A percentile compares a stretch with the other conserved stretches of the same genome.
Conservation (phyloP, 1,140 invertebrate genomes). For the Diabrotica virgifera region DNA sequence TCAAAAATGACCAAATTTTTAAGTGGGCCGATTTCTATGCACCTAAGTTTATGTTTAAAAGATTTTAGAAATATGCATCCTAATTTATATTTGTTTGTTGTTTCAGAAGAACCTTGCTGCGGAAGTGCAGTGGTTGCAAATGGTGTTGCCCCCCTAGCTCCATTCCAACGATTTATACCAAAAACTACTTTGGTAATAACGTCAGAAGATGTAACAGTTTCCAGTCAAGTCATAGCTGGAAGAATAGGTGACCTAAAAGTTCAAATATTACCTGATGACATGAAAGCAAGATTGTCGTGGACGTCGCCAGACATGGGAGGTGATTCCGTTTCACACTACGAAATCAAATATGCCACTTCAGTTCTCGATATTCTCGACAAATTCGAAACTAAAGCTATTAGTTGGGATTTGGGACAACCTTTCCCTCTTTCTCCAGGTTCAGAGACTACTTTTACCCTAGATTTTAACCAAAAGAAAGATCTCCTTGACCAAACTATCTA, state of each 20-base stretch:
- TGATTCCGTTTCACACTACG: conserved; percentile 50
- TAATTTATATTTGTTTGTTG: conserved; percentile 28
- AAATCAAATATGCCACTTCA: conserved; percentile 49
- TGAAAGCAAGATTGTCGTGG: conserved; percentile 52
- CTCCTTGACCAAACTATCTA: conserved; percentile 51
- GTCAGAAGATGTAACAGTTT: conserved; percentile 40
- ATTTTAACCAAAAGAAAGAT: conserved; percentile 49
- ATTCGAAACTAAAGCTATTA: conserved; percentile 45
- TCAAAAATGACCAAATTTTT: no score
- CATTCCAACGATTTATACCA: conserved; percentile 51
- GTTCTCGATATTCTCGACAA: conserved; percentile 51
- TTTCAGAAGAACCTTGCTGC: conserved; percentile 49
- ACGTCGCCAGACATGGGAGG: conserved; percentile 57
- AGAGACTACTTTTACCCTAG: conserved; percentile 49
- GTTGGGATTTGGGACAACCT: conserved; percentile 46
- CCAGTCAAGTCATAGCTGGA: conserved; percentile 40
- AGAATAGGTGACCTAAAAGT: conserved; percentile 52
- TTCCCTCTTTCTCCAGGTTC: conserved; percentile 48
- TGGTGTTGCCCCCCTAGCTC: conserved; percentile 47
- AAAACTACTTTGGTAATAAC: conserved; percentile 49
- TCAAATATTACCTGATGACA: conserved; percentile 45
- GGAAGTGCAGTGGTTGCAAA: conserved; percentile 50
- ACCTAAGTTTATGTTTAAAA: no score
- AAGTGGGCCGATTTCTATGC: no score
- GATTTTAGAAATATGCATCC: no score